Evolutionary conservation across 2,888 invertebrate genomes (phyloP).

Genomic region (Bembecia ichneumoniformis): DNA sequence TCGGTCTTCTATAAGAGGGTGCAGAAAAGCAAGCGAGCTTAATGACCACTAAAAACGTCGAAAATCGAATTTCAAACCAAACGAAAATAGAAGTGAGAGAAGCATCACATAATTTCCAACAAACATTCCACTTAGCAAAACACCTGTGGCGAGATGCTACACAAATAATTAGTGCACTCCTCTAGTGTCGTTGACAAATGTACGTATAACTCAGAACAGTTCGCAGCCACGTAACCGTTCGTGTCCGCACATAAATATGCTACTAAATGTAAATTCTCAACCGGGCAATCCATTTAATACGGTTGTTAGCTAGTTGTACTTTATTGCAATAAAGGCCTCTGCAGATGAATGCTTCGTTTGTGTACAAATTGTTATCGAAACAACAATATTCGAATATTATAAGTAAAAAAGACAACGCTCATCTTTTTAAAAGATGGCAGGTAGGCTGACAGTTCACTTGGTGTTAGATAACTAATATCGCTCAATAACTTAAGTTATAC

Average conservation of each 20-base stretch:
- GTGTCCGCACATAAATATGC: constrained; percentile 4
- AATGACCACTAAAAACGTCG: too few relatives aligned
- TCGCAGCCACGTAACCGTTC: neutral
- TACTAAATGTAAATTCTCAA: constrained; percentile 8
- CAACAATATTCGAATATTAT: too few relatives aligned
- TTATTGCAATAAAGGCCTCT: neutral
- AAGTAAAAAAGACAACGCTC: too few relatives aligned
- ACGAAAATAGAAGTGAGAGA: too few relatives aligned
- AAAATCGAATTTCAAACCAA: too few relatives aligned
- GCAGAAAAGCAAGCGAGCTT: too few relatives aligned
- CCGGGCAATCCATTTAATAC: constrained; percentile 8
- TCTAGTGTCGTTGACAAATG: neutral
- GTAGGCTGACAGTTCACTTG: too few relatives aligned
- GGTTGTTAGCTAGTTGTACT: constrained; percentile 4
- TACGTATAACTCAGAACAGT: constrained; percentile 4
- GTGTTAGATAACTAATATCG: too few relatives aligned
- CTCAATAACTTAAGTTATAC: too few relatives aligned
- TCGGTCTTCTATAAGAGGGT: too few relatives aligned
- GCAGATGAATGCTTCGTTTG: neutral
- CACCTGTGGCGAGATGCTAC: neutral
- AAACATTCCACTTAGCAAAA: neutral
- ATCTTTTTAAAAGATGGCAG: too few relatives aligned
- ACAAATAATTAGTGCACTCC: neutral
- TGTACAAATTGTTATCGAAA: neutral
- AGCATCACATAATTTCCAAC: neutral